Base-by-base conservation (phyloP, 1,140 invertebrate species). In the Steinernema feltiae region DNA sequence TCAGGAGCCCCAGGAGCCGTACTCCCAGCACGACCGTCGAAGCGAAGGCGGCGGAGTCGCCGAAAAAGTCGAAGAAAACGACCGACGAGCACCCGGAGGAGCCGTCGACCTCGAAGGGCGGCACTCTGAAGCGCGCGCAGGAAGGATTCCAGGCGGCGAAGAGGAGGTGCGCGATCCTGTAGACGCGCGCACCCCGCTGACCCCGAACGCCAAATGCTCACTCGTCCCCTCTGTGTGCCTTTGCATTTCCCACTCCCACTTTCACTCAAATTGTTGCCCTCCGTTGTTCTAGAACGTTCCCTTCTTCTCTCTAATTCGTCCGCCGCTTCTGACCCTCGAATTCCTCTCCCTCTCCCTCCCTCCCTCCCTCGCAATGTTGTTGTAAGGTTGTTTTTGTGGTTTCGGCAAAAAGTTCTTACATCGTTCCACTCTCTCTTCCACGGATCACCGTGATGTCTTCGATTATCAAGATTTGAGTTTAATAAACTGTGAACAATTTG, bases 41-140 rank as follows among this genome's bases (percentile, higher is more conserved):
- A 27, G 24, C 53, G 12, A n/a, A n/a, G n/a, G 53, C 53, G 12
- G 24, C 7, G 53, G 53, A 63, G 53, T 63, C 53, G 12, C 53
- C 53, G 12, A 63, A 63, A 27, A 63, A 63, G 53, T 15, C 53
- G 53, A 63, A 63, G 53, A 63, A 63, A 3, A 63, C 12, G 53
- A n/a, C 53, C 15, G 53, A 63, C 7, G 53, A 63, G 24, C 53
- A 63, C 24, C 53, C 53, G 2, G 53, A 63, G 53, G 53, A 63
- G 24, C 53, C 53, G 2, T 63, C 53, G 7, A 63, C 53, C 3
- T 63, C 53, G 7, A 63, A 63, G 53, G 53, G 53, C 12, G 53
- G 53, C 53, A 63, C 53, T 3, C 53, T 63, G 53, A 63, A 63
- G 53, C 53, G 53, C 53, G 53, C 53, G 12, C 53, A 63, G 24